Base-by-base conservation (phyloP, 2,888 invertebrate genomes). In the Sarcophaga carnaria region DNA sequence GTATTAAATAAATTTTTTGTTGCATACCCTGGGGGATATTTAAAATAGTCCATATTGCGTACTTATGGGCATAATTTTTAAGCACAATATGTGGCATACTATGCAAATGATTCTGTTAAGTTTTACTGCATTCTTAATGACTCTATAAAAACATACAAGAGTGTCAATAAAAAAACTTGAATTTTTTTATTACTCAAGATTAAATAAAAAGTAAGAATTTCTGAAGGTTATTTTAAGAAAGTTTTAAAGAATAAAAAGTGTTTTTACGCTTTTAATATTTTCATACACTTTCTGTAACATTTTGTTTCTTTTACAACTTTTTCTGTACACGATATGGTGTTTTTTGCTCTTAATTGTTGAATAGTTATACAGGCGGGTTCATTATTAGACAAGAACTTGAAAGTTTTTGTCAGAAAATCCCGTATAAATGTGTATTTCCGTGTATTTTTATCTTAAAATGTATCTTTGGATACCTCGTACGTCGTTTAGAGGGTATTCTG, bases 41-140 rank as follows among this genome's bases (percentile, higher is more conserved):
- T 70, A 60, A 54, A 74, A 83, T 45, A 67, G 49, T 66, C 49
- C n/a, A 71, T 37, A 82, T 82, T 69, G 71, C 37, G 17, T 79
- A 79, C 49, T 63, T 79, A 37, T 71, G 20, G 37, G 64, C 25
- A 60, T 79, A 47, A 37, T 4, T 70, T 20, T 72, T 45, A 72
- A 64, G 11, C 17, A 64, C 25, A 64, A 64, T 59, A 80, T 63
- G 63, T 71, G 63, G 60, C 25, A 62, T 49, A 78, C 49, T 69
- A 62, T 62, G 47, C 54, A 54, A 54, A 54, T 54, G 17, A 12
- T 54, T 54, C 4, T 54, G 45, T 69, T 78, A 47, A 76, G n/a
- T 20, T 66, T 64, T 27, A 64, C 27, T 54, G 75, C n/a, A n/a
- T 76, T 54, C 27, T 47, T 63, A 25, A 4, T 2, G 22, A 22